Conservation (phyloP, 30 jellyfish, hydroid and myxozoan species). For the Cassiopea andromeda region DNA sequence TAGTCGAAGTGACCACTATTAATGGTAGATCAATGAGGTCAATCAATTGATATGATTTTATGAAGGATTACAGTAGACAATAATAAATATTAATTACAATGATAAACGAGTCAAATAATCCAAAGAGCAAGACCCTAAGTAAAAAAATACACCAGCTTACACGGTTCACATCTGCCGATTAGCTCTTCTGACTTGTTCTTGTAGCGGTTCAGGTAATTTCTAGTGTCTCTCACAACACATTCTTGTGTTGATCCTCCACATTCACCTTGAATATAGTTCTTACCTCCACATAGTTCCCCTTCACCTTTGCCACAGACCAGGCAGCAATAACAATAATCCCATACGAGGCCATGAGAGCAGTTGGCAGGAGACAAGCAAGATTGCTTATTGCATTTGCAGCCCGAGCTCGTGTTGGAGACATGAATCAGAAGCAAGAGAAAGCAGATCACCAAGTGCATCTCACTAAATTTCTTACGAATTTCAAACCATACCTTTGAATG, state of each 20-base stretch:
- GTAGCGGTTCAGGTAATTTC: constrained; percentile 51
- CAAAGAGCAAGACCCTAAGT: too few relatives aligned
- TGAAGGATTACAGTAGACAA: too few relatives aligned
- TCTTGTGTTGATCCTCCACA: constrained; percentile 60
- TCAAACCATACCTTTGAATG: not conserved
- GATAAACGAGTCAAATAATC: too few relatives aligned
- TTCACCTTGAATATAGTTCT: constrained; percentile 67
- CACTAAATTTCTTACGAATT: not conserved
- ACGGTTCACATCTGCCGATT: constrained; percentile 83
- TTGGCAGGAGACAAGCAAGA: constrained; percentile 40
- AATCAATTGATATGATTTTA: too few relatives aligned
- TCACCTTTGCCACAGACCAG: constrained; percentile 83
- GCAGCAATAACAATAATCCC: constrained; percentile 80
- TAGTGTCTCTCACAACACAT: constrained; percentile 75
- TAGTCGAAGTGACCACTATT: too few relatives aligned
- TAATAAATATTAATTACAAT: too few relatives aligned
- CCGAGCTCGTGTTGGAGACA: not conserved
- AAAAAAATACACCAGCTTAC: constrained; percentile 36
- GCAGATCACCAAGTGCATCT: not conserved
- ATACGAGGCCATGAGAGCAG: constrained; percentile 70
- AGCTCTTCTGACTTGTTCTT: constrained; percentile 35
- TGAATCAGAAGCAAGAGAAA: not conserved
- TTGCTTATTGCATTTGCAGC: constrained; percentile 36
- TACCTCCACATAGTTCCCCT: constrained; percentile 92
- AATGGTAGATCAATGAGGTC: too few relatives aligned